A percentile compares a stretch with the other conserved stretches of the same genome.
Conservation (phyloP, 2,113 vertebrate genomes). For the Phalacrocorax aristotelis region DNA sequence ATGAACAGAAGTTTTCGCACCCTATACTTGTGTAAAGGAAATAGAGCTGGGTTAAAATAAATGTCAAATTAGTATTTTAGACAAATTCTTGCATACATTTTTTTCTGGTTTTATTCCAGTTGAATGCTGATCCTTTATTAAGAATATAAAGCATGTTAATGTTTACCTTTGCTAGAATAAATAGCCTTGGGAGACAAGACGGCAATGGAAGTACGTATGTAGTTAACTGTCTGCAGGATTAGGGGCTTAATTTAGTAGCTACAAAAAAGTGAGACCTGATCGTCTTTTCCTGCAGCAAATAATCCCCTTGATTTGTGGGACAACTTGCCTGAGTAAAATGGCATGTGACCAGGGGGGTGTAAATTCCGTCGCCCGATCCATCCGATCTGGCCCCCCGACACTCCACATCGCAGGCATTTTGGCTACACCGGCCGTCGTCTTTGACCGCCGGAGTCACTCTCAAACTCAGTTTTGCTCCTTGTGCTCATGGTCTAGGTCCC, state of each 20-base stretch:
- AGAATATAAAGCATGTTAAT: neutral
- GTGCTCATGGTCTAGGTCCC: neutral
- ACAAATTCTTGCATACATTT: neutral
- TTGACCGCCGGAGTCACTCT: neutral
- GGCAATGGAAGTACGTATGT: neutral
- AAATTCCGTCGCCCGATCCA: neutral
- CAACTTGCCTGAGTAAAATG: neutral
- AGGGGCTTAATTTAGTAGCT: neutral
- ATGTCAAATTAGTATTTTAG: neutral
- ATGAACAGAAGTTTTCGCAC: slow-evolving; percentile 1
- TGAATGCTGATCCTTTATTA: neutral
- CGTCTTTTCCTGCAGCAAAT: neutral
- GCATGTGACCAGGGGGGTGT: neutral
- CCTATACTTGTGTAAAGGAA: slow-evolving; percentile 15
- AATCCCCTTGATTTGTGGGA: slow-evolving; percentile 8
- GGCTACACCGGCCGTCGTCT: rapidly evolving
- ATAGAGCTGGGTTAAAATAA: neutral
- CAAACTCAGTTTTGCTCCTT: neutral
- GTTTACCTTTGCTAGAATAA: neutral
- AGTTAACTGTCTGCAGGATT: neutral
- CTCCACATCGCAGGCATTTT: neutral
- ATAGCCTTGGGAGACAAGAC: neutral
- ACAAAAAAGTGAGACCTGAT: neutral
- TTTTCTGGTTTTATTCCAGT: neutral
- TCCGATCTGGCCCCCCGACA: neutral